A percentile compares a stretch with the other conserved stretches of the same genome.
Conservation (phyloP, 2,797 vertebrate genomes). For the Furcifer pardalis region DNA sequence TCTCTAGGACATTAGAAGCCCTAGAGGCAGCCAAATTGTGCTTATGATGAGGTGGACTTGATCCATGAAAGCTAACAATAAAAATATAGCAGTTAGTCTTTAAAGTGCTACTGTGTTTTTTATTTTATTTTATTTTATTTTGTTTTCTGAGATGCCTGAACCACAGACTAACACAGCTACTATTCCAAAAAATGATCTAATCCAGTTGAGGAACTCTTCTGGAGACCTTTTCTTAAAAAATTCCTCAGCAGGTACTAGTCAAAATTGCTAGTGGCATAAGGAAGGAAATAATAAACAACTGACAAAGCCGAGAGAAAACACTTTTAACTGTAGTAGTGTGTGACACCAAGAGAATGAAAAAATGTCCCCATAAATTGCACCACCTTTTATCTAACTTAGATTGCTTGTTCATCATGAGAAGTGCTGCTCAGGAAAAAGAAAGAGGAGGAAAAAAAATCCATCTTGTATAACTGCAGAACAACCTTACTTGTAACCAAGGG, state of each 20-base stretch:
- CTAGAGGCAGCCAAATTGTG: neutral
- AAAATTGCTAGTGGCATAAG: neutral
- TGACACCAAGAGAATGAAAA: slow-evolving; percentile 35
- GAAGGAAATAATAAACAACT: slow-evolving; percentile 16
- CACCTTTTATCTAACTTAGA: neutral
- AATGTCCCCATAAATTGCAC: slow-evolving; percentile 15
- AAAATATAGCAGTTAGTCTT: too few relatives aligned
- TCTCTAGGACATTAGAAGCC: neutral
- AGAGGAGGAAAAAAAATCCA: slow-evolving; percentile 6
- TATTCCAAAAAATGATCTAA: too few relatives aligned
- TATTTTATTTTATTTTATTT: too few relatives aligned
- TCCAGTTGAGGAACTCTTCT: neutral
- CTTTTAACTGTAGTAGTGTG: neutral
- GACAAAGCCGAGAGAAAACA: neutral
- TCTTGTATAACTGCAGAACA: neutral
- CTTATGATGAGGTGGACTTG: too few relatives aligned
- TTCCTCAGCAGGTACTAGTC: neutral
- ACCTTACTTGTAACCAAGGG: slow-evolving; percentile 25
- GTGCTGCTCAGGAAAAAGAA: neutral
- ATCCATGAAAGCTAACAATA: too few relatives aligned
- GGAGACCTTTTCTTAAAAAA: neutral
- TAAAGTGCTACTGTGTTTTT: too few relatives aligned
- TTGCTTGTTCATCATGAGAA: slow-evolving; percentile 16
- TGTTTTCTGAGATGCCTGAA: too few relatives aligned
- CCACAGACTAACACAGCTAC: too few relatives aligned